Percentiles rank a stretch among this genome's conserved stretches.
Evolutionary conservation across 2,113 vertebrate genomes (phyloP).

Genomic region (Onychorhynchus coronatus): DNA sequence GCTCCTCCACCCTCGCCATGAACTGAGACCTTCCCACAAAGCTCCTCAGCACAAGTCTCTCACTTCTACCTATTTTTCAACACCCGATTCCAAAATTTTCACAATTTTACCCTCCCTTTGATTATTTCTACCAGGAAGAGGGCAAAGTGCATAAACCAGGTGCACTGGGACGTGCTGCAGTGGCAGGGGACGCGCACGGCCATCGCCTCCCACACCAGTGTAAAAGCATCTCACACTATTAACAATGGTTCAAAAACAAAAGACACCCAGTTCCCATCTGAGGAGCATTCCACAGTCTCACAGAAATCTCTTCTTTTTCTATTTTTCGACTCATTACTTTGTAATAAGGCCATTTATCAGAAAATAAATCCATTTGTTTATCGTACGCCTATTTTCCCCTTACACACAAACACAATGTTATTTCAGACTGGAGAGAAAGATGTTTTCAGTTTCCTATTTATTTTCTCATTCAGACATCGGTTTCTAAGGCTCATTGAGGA

Average conservation of each 20-base stretch:
- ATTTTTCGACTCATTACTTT: not conserved
- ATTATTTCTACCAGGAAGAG: not conserved
- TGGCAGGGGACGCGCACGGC: accelerated
- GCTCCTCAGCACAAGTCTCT: not conserved
- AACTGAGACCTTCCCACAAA: not conserved
- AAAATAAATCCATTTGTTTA: not conserved
- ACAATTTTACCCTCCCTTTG: not conserved
- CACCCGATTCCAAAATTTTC: not conserved
- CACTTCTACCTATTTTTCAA: not conserved
- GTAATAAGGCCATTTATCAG: not conserved
- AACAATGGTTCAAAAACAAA: not conserved
- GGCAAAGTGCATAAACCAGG: not conserved
- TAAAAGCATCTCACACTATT: not conserved
- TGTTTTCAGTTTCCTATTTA: not conserved
- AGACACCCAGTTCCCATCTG: not conserved
- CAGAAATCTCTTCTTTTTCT: not conserved
- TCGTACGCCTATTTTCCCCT: not conserved
- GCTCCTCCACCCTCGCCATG: accelerated
- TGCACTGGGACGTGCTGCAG: accelerated
- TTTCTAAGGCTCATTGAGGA: not conserved
- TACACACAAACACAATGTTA: not conserved
- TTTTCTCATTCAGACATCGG: not conserved
- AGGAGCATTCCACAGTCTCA: not conserved
- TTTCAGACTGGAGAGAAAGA: not conserved
- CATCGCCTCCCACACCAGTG: accelerated